Percentiles rank a stretch among this genome's conserved stretches.
Conservation (phyloP, 1,140 invertebrate genomes). For the Zaprionus capensis region DNA sequence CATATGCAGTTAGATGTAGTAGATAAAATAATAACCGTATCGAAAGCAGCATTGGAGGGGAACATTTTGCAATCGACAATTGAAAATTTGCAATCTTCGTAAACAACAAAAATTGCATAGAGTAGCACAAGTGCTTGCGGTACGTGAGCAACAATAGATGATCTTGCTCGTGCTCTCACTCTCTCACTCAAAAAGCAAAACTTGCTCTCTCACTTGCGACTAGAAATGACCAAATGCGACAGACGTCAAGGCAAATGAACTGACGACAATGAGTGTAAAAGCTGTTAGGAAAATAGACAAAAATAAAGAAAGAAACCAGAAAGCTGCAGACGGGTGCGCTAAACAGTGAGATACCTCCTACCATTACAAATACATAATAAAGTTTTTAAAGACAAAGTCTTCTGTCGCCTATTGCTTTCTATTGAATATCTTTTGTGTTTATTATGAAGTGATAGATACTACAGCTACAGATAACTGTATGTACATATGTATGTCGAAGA, state of each 20-base stretch:
- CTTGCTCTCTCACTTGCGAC: slow-evolving; percentile 21
- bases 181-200: not conserved
- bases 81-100: slow-evolving; percentile 31
- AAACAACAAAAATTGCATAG: slow-evolving; percentile 21
- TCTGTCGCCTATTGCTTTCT: no score
- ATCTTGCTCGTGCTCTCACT: not conserved
- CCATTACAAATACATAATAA: no score
- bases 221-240: slow-evolving; percentile 45
- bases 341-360: no score
- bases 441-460: no score
- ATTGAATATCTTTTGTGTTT: no score
- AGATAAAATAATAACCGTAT: slow-evolving; percentile 24
- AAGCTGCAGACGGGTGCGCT: no score
- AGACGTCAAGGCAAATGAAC: slow-evolving; percentile 45
- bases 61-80: slow-evolving; percentile 50
- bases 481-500: no score
- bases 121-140: not conserved
- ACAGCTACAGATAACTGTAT: no score
- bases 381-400: no score
- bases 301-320: slow-evolving; percentile 15
- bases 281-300: slow-evolving; percentile 34
- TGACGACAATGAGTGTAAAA: slow-evolving; percentile 39
- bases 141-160: not conserved
- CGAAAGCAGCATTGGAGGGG: slow-evolving; percentile 51
- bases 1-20: slow-evolving; percentile 3